These are phyloP conservation scores for Todiramphus chloris DNA, from an alignment of 2,113 vertebrate genomes.

Conservation along the genomic window DNA sequence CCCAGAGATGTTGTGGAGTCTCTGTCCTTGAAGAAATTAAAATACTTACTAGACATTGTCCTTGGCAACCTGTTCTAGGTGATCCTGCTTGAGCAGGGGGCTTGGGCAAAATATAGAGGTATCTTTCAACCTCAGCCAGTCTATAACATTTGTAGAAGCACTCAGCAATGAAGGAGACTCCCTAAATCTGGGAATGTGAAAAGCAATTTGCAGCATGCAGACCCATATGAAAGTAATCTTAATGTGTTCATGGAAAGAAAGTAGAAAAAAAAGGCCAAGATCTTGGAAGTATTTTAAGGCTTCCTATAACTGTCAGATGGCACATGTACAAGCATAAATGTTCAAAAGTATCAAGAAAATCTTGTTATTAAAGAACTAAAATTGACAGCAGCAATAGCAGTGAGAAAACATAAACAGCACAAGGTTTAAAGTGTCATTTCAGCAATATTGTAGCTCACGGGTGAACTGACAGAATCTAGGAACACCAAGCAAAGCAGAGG, in stretches of 20 bases:
- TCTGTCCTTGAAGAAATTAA: not conserved
- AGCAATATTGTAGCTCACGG: not conserved
- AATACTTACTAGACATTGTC: not conserved
- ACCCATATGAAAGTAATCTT: not conserved
- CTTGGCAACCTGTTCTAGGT: not conserved
- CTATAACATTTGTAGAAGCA: not conserved
- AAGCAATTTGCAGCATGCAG: not conserved
- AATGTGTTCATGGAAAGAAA: not conserved
- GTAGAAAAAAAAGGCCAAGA: not conserved
- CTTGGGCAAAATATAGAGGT: not conserved
- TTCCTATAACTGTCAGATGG: not conserved
- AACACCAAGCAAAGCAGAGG: not conserved
- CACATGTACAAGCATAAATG: not conserved
- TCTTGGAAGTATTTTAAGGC: not conserved
- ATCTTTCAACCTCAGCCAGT: not conserved
- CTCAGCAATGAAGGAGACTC: rapidly evolving
- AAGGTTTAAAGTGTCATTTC: not conserved
- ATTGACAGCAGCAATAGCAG: not conserved
- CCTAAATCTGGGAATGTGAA: not conserved
- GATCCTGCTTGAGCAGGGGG: not conserved
- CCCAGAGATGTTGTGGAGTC: not conserved
- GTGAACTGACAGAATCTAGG: not conserved
- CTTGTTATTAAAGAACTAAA: not conserved
- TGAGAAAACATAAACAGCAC: not conserved
- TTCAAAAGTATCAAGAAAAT: not conserved